Conservation (phyloP, 2,113 vertebrate species). For the Tachysurus vachellii region DNA sequence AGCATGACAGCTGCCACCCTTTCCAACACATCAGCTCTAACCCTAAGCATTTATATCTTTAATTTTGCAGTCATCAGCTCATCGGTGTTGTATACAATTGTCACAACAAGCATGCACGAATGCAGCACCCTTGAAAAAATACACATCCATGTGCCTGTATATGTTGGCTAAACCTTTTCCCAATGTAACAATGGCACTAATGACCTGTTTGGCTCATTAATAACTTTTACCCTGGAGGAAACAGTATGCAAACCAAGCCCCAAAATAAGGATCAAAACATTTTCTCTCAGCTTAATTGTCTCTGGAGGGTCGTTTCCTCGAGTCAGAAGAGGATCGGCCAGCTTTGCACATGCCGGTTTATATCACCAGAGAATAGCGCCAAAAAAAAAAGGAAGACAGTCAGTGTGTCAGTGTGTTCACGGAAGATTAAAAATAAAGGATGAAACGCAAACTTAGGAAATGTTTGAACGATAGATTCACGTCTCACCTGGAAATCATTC, state of each 20-base stretch:
- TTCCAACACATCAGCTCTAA: conserved; percentile 1
- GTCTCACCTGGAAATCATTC: not conserved
- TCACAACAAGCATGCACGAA: not conserved
- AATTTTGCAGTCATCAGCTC: not conserved
- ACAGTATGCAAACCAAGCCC: conserved; percentile 71
- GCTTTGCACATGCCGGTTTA: conserved; percentile 33
- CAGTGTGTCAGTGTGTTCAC: not conserved
- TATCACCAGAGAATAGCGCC: not conserved
- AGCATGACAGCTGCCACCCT: not conserved
- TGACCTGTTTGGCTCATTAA: conserved; percentile 74
- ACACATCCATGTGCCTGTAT: conserved; percentile 24
- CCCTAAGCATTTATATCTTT: not conserved
- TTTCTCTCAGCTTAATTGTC: conserved; percentile 50
- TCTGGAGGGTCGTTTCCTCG: conserved; percentile 47
- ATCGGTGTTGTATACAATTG: not conserved
- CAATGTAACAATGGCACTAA: conserved; percentile 50
- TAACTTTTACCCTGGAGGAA: conserved; percentile 63
- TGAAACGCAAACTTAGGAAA: conserved; percentile 14
- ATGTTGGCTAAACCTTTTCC: conserved; percentile 58
- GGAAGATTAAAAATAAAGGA: conserved; percentile 16
- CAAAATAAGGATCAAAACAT: conserved; percentile 65
- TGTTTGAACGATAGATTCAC: not conserved
- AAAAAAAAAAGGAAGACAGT: not conserved
- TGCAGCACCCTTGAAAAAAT: conserved; percentile 8
- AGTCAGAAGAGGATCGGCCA: conserved; percentile 40